Evolutionary conservation across 2,797 vertebrate genomes (phyloP), one percentile per base, ranked within the genome.

Genomic region (Dendrocincla tyrannina): DNA sequence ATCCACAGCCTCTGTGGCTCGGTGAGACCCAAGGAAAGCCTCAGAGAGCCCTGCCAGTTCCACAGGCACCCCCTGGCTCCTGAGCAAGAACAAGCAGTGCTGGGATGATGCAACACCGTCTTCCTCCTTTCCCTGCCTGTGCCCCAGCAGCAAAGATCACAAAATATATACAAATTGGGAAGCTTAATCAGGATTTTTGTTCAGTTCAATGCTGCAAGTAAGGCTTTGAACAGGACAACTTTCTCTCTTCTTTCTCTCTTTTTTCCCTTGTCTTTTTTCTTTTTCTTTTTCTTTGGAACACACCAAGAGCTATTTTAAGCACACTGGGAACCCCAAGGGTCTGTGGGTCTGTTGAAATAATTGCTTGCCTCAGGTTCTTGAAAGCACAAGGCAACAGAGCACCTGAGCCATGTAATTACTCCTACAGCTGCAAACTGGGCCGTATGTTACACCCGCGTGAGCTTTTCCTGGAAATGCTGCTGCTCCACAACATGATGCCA

Each of bases 381-480:
- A 91, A 91, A 75, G 74, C 63, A 46, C 59, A 81, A 92, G 64
- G 73, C 76, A 89, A 82, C 93, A 86, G 80, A 96, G 56, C 95
- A 94, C 95, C 89, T 95, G 95, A 97, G 93, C 95, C 96, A 92
- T 58, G 91, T 94, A 96, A 96, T 96, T 95, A 91, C 88, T 94
- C 88, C 84, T 68, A 55, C 10, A 85, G 90, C 72, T 55, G 76
- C 88, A 91, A 83, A 82, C 37, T 18, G 67, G 73, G 87, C 83
- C 2, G 0, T 76, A 25, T 13, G 89, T 80, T 79, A 59, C 46
- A 53, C 47, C 55, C 4, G 0, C 0, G 0, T 16, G 63, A 87
- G 32, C 33, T 64, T 77, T 56, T 67, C 42, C n/a, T 25, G 62
- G 49, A 62, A 37, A 49, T 19, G 28, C 23, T 53, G 78, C 72